Conservation (phyloP, 2,113 vertebrate species). For the Phyllostomus hastatus region DNA sequence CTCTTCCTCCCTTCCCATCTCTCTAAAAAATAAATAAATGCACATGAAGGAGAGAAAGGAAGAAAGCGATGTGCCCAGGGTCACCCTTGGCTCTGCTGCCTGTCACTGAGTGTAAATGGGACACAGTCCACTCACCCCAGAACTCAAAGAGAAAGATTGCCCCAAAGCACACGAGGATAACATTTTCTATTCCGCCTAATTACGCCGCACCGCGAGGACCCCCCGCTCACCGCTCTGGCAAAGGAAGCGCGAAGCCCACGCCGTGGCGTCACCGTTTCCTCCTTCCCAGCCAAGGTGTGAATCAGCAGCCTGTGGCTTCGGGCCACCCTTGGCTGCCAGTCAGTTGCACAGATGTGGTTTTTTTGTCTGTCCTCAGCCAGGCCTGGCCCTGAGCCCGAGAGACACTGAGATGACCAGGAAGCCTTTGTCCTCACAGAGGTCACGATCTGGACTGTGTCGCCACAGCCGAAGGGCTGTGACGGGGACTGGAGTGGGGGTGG, state of each 20-base stretch:
- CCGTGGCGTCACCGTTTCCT: slow-evolving; percentile 59
- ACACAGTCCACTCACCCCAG: not conserved
- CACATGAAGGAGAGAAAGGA: too few species aligned
- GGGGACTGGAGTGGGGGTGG: not conserved
- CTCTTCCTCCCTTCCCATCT: too few species aligned
- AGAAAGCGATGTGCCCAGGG: not conserved
- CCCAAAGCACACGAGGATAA: not conserved
- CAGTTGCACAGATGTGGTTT: slow-evolving; percentile 50
- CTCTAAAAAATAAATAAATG: too few species aligned
- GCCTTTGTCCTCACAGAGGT: slow-evolving; percentile 37
- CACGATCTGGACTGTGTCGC: not conserved
- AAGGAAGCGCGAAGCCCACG: not conserved
- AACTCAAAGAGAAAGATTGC: not conserved
- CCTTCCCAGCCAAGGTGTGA: slow-evolving; percentile 59
- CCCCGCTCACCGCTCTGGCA: not conserved
- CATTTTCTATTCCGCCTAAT: not conserved
- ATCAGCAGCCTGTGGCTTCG: slow-evolving; percentile 55
- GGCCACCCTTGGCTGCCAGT: slow-evolving; percentile 49
- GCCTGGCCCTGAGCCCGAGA: not conserved
- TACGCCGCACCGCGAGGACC: not conserved
- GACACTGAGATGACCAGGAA: not conserved
- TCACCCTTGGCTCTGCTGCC: not conserved
- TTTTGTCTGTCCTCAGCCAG: not conserved
- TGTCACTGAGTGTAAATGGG: not conserved
- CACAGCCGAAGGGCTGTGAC: not conserved